Evolutionary conservation across 1,140 invertebrate species (phyloP), one percentile per base, ranked within the genome.

Genomic region (Pygmarrhopalites habei): DNA sequence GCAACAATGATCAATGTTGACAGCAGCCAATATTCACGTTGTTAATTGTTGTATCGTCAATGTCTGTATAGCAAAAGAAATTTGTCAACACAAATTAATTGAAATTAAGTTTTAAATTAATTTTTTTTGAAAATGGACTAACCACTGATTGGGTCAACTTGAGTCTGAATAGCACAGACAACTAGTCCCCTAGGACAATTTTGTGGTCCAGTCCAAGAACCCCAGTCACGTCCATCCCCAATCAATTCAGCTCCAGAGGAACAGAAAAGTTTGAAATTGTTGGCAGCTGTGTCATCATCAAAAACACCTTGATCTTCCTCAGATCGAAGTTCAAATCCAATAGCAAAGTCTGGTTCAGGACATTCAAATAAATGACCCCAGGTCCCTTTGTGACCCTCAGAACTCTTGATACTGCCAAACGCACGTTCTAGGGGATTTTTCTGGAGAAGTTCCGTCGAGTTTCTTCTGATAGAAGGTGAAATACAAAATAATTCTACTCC

Each of bases 321-420:
- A 3, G 49, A 47, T 58, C 46, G 53, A 2, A 66, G 21, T 15
- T 62, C 28, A 35, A 66, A 66, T 19, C 64, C 64, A n/a, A 17
- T 43, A 1, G 53, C 52, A 28, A 58, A 55, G 15, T 41, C 25
- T 1, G 49, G 46, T 43, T 14, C 41, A 4, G 52, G 29, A 25
- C 64, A 65, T 26, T 51, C 53, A 46, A 32, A 58, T 5, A 64
- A 28, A 7, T 25, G 56, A 21, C 62, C 62, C 55, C 55, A 58
- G 15, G 30, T 26, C 29, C 64, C 64, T 7, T 47, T 56, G 1
- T 29, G 2, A 0, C 64, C 58, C 2, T 14, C 52, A 5, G 32
- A n/a, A 23, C 64, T 65, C 2, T n/a, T 35, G 19, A 65, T 61
- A 1, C 21, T 12, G 2, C 21, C n/a, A 17, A 10, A 39, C n/a